Conservation (phyloP, 2,797 vertebrate genomes). For the Acanthornis magna region DNA sequence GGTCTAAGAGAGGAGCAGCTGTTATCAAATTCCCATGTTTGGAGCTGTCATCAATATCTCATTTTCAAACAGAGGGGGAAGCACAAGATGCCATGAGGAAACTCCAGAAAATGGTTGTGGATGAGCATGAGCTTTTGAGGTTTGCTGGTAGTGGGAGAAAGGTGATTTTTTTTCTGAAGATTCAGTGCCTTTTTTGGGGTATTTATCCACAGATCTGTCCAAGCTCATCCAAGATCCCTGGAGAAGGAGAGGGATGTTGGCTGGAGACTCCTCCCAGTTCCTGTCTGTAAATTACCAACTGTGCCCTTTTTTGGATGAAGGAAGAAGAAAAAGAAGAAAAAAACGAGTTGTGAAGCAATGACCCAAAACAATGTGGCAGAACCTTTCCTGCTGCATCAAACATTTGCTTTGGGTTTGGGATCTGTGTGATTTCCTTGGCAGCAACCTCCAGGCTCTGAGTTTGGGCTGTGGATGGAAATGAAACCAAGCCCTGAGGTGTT, state of each 20-base stretch:
- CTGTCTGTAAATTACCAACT: not conserved
- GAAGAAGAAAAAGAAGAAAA: too few relatives aligned
- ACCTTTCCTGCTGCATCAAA: not conserved
- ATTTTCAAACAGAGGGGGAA: not conserved
- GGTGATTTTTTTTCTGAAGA: not conserved
- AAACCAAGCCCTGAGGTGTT: not conserved
- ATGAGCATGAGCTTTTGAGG: not conserved
- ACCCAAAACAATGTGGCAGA: not conserved
- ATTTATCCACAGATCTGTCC: not conserved
- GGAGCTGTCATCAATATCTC: not conserved
- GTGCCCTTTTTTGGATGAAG: accelerated
- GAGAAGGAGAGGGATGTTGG: not conserved
- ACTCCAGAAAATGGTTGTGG: not conserved
- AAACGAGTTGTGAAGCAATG: not conserved
- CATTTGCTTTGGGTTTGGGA: not conserved
- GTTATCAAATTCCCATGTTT: not conserved
- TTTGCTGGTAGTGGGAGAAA: not conserved
- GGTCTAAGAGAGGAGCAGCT: not conserved
- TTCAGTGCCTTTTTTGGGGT: not conserved
- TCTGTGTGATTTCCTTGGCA: not conserved
- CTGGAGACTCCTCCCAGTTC: not conserved
- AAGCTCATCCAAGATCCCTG: not conserved
- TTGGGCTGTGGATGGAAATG: not conserved
- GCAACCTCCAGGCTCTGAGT: not conserved
- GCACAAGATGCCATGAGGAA: not conserved